A percentile compares a stretch with the other conserved stretches of the same genome.
phyloP scores from a whole-genome alignment of 2,113 vertebrate species.

The Coptodon rendalli region DNA sequence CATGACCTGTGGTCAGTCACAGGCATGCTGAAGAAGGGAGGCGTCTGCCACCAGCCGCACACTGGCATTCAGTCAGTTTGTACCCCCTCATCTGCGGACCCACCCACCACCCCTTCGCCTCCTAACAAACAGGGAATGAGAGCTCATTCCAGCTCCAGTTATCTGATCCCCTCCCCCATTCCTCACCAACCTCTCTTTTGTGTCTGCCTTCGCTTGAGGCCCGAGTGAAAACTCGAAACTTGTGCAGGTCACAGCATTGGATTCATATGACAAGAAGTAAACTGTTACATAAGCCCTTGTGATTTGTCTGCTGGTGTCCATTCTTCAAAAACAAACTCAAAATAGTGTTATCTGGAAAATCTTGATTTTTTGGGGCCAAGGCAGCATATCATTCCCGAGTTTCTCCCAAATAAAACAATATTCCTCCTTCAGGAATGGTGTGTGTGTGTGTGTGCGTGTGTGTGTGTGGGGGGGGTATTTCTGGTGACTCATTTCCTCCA shows the following conservation, averaged over 20 bases:
- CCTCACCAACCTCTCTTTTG: neutral
- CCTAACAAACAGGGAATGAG: neutral
- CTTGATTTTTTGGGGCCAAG: neutral
- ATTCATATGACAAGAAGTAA: neutral
- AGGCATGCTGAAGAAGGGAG: neutral
- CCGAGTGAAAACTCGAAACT: neutral
- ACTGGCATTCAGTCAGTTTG: neutral
- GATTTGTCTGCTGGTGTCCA: neutral
- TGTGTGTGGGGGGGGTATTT: neutral
- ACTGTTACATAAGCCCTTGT: neutral
- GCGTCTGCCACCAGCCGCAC: neutral
- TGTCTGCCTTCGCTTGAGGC: neutral
- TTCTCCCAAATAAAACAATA: neutral
- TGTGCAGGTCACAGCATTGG: neutral
- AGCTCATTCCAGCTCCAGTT: slow-evolving; percentile 9
- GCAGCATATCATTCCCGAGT: neutral
- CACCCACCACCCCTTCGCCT: neutral
- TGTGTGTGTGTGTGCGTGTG: rapidly evolving
- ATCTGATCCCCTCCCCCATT: slow-evolving; percentile 35
- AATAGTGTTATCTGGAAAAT: neutral
- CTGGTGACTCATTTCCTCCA: slow-evolving; percentile 65
- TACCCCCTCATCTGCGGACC: neutral
- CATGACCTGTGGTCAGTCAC: slow-evolving; percentile 26
- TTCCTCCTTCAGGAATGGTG: neutral
- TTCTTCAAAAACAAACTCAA: neutral